phyloP scores from a whole-genome alignment of 2,113 vertebrate species.

The Hassar affinis region DNA sequence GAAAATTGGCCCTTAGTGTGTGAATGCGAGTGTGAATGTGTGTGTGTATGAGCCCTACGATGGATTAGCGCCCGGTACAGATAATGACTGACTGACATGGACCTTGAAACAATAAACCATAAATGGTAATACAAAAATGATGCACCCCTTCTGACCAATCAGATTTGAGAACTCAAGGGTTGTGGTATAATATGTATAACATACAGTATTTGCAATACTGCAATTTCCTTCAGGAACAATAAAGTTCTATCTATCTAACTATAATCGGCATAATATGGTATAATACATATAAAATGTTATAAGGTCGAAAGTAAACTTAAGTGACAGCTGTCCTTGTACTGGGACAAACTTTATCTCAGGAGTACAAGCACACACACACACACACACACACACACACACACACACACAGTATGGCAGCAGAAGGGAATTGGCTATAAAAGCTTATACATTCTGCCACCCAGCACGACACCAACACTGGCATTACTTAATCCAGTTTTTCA shows the following conservation, averaged over 20 bases:
- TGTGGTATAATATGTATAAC: neutral
- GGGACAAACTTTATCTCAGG: constrained; percentile 3
- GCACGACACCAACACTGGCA: neutral
- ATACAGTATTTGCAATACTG: too few relatives aligned
- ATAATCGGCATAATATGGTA: too few relatives aligned
- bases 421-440: constrained; percentile 24
- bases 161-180: neutral
- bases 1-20: too few relatives aligned
- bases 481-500: constrained; percentile 25
- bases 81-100: too few relatives aligned
- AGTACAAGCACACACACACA: neutral
- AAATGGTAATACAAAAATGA: too few relatives aligned
- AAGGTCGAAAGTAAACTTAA: neutral
- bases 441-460: constrained; percentile 26
- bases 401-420: constrained; percentile 10
- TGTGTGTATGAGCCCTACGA: too few relatives aligned
- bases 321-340: neutral
- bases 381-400: constrained; percentile 14
- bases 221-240: too few relatives aligned
- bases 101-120: too few relatives aligned
- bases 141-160: neutral
- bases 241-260: too few relatives aligned
- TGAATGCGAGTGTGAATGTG: too few relatives aligned
- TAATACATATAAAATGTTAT: neutral
- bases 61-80: too few relatives aligned